Evolutionary conservation across 1,140 invertebrate genomes (phyloP).

Genomic region (Pseudomyrmex cubaensis): DNA sequence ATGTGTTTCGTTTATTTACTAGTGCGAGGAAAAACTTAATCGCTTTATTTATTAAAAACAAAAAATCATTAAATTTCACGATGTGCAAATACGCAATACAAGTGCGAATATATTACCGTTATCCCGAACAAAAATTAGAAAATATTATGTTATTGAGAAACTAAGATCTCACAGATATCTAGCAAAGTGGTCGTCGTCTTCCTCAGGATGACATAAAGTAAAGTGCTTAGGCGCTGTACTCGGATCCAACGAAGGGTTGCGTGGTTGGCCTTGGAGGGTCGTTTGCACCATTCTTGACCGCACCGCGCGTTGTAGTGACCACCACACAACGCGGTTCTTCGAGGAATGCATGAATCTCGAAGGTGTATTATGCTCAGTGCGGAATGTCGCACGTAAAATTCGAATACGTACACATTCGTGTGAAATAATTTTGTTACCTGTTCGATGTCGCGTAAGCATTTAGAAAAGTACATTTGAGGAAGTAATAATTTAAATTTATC

Average conservation of each 20-base stretch:
- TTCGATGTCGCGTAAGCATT: neutral
- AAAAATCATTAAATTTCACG: neutral
- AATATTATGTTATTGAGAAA: constrained; percentile 2
- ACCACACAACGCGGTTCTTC: constrained; percentile 56
- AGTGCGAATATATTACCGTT: constrained; percentile 9
- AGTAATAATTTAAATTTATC: no score
- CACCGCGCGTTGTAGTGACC: constrained; percentile 38
- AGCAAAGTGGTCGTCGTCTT: constrained; percentile 33
- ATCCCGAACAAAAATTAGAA: constrained; percentile 11
- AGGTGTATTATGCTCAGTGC: constrained; percentile 65
- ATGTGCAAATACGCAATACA: neutral
- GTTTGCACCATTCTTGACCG: constrained; percentile 77
- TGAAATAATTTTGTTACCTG: neutral
- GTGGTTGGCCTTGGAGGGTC: constrained; percentile 81
- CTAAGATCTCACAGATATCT: constrained; percentile 20
- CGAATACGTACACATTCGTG: neutral
- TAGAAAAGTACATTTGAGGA: no score
- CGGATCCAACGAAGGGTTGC: constrained; percentile 78
- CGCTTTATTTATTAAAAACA: neutral
- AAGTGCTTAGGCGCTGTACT: constrained; percentile 54
- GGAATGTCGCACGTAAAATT: neutral
- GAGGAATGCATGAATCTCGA: constrained; percentile 73
- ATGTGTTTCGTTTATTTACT: no score
- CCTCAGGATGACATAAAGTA: constrained; percentile 69
- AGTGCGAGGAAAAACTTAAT: no score